Conservation (phyloP, 1,140 invertebrate species). For the Drosophila guanche region DNA sequence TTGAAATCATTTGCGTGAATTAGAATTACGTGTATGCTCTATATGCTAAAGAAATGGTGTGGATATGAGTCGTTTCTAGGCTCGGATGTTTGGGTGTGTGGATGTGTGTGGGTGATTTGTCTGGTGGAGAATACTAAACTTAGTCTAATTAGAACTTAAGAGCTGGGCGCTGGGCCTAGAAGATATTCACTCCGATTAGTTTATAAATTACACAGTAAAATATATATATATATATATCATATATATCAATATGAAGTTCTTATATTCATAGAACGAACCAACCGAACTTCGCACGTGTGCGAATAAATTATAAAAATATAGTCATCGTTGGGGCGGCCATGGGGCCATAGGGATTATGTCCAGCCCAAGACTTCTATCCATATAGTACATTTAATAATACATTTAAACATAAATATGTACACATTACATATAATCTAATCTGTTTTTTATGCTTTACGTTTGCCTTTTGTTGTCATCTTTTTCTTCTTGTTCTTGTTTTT, state of each 20-base stretch:
- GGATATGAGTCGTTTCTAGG: constrained; percentile 38
- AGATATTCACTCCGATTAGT: constrained; percentile 55
- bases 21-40: constrained; percentile 67
- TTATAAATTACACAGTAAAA: constrained; percentile 72
- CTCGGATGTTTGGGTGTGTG: constrained; percentile 39
- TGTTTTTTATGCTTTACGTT: constrained; percentile 45
- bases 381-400: constrained; percentile 43
- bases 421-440: constrained; percentile 35
- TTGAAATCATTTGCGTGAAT: constrained; percentile 71
- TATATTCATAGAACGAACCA: constrained; percentile 58
- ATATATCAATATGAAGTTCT: constrained; percentile 54
- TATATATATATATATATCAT: constrained; percentile 45
- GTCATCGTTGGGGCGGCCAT: constrained; percentile 39
- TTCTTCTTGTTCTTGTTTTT: constrained; percentile 16
- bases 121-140: constrained; percentile 68
- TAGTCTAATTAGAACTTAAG: constrained; percentile 56
- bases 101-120: constrained; percentile 12
- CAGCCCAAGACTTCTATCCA: constrained; percentile 52
- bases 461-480: constrained; percentile 29
- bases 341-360: constrained; percentile 23
- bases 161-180: constrained; percentile 16
- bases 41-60: constrained; percentile 66
- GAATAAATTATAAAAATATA: constrained; percentile 78
- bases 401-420: constrained; percentile 69
- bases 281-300: constrained; percentile 46